Conservation (phyloP, 2,888 invertebrate genomes). For the Volucella zonaria region DNA sequence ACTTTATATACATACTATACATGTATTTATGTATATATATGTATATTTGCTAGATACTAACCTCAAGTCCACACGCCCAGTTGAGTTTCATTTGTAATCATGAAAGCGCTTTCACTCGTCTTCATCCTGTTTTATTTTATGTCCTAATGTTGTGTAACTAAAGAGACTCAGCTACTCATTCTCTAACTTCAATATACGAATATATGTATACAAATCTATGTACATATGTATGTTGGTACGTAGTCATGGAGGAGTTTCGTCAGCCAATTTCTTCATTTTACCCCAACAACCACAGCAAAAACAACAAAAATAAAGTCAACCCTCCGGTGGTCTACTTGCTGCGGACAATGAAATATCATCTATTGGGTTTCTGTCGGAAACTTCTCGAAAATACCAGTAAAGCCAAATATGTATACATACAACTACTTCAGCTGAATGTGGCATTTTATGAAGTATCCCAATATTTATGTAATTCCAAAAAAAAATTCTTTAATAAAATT, state of each 20-base stretch:
- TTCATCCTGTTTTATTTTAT: conserved; percentile 67
- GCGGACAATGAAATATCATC: conserved; percentile 37
- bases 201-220: no score
- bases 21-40: background rate
- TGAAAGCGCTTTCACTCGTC: conserved; percentile 73
- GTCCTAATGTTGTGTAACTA: conserved; percentile 70
- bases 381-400: background rate
- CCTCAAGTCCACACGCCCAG: conserved; percentile 72
- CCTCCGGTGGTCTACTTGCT: conserved; percentile 20
- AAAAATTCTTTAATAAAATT: no score
- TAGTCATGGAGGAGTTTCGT: conserved; percentile 52
- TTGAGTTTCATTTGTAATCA: conserved; percentile 73
- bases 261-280: conserved; percentile 63
- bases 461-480: no score
- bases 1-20: conserved; percentile 24
- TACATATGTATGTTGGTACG: background rate
- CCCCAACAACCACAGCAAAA: conserved; percentile 45
- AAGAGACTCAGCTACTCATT: conserved; percentile 75
- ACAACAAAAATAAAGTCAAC: conserved; percentile 33
- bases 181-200: conserved; percentile 2
- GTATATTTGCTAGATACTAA: conserved; percentile 66
- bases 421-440: background rate
- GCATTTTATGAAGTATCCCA: no score
- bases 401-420: conserved; percentile 23
- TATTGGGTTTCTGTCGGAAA: conserved; percentile 21